These are phyloP conservation scores for Luehdorfia chinensis DNA, from an alignment of 1,140 invertebrate species.

Conservation along the genomic window DNA sequence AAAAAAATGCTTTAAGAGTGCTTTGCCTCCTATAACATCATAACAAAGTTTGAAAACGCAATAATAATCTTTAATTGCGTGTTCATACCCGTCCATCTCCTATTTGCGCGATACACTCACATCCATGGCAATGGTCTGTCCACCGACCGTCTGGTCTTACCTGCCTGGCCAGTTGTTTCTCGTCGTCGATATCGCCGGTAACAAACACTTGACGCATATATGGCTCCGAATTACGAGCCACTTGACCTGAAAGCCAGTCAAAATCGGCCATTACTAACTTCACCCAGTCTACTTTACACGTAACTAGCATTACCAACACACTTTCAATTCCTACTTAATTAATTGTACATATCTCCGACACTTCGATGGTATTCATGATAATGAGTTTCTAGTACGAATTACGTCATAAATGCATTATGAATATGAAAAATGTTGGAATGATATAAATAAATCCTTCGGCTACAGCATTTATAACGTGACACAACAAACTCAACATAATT, in stretches of 20 bases:
- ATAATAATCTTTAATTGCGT: slow-evolving; percentile 35
- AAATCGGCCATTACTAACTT: slow-evolving; percentile 52
- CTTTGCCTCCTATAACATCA: slow-evolving; percentile 37
- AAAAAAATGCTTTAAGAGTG: slow-evolving; percentile 64
- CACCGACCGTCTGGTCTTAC: slow-evolving; percentile 60
- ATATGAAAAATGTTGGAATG: background rate
- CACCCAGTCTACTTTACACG: background rate
- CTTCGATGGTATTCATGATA: no score
- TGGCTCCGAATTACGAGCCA: slow-evolving; percentile 95
- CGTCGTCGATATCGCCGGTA: slow-evolving; percentile 81
- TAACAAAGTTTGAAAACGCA: slow-evolving; percentile 56
- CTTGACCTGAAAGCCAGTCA: slow-evolving; percentile 79
- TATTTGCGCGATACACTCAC: slow-evolving; percentile 5
- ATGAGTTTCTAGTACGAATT: background rate
- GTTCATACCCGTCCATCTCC: slow-evolving; percentile 53
- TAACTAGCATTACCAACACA: background rate
- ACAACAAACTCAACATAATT: no score
- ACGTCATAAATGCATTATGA: slow-evolving; percentile 6
- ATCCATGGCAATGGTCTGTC: background rate
- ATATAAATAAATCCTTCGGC: background rate
- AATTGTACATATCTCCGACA: no score
- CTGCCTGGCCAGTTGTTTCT: slow-evolving; percentile 80
- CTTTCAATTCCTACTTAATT: background rate
- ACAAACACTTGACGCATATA: slow-evolving; percentile 97
- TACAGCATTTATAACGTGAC: slow-evolving; percentile 8